Conservation (phyloP, 2,113 vertebrate species). For the Sinosuthora webbiana region DNA sequence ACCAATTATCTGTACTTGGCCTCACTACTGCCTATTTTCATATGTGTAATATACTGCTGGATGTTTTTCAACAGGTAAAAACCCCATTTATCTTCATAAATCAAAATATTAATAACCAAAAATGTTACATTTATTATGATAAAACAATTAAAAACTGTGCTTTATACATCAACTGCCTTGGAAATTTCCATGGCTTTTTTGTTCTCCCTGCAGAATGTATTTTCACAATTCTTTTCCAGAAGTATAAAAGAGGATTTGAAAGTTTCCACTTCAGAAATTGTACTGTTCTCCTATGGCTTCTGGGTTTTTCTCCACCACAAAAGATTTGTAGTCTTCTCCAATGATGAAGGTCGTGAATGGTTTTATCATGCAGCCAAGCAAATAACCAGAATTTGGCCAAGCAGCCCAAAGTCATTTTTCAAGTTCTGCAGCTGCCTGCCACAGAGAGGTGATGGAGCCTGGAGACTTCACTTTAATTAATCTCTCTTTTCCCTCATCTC, state of each 20-base stretch:
- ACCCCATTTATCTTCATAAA: not conserved
- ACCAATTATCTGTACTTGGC: not conserved
- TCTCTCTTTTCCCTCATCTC: not conserved
- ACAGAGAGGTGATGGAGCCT: not conserved
- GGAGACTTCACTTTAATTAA: slow-evolving; percentile 38
- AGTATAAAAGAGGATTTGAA: not conserved
- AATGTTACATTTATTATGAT: not conserved
- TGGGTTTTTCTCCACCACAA: not conserved
- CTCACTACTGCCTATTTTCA: not conserved
- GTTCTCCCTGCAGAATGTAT: not conserved
- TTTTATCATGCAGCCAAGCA: slow-evolving; percentile 27
- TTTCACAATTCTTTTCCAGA: not conserved
- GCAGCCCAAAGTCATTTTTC: not conserved
- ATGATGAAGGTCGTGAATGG: not conserved
- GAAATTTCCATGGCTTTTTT: not conserved
- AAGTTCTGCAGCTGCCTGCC: not conserved
- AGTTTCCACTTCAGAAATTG: not conserved
- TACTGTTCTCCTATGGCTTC: not conserved
- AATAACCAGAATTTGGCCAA: slow-evolving; percentile 6
- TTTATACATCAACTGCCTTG: not conserved
- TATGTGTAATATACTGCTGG: not conserved
- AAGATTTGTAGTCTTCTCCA: not conserved
- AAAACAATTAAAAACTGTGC: not conserved
- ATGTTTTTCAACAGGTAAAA: not conserved
- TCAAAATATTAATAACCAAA: not conserved